Base-by-base conservation (phyloP, 2,888 invertebrate species). In the Perithous albicinctus region DNA sequence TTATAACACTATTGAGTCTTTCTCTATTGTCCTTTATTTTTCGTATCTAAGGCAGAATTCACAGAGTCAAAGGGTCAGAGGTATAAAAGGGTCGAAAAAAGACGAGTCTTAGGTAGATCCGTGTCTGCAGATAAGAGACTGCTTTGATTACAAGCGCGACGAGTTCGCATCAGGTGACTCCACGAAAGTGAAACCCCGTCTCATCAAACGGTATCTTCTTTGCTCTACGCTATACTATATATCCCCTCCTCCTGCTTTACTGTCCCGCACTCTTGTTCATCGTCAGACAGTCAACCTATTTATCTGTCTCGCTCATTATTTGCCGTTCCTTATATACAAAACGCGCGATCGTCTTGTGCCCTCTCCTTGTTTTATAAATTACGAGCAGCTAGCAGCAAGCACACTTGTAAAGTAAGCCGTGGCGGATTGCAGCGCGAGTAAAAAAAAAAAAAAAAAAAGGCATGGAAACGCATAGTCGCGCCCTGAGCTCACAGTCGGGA, bases 121-220 rank as follows among this genome's bases (percentile, higher is more conserved):
- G 15, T 59, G 56, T 56, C 56, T 64, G 73, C 35, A 38, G 32
- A 51, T 20, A 20, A 23, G 7, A 12, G 23, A 51, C 51, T 23
- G 51, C 51, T 48, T 48, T 20, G 51, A 51, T 23, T 51, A 23
- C 51, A 35, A 59, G 59, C 59, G 59, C 29, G 70, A 75, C 66
- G 76, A 75, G 63, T 75, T 59, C 54, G 64, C 78, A 63, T 46
- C 75, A 82, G 64, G 70, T 75, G 78, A 63, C 72, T 66, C 29
- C 63, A 85, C 83, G 86, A 90, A 88, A 90, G 90, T 90, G 90
- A 88, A 90, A 90, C 87, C n/a, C n/a, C 87, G 86, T 87, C 85
- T 80, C 84, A 76, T 73, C 61, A 82, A 87, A 87, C 89, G 88
- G 88, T 51, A 51, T 32, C 15, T 4, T 15, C 61, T 46, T n/a